A percentile compares a stretch with the other conserved stretches of the same genome.
Evolutionary conservation across 1,140 invertebrate genomes (phyloP).

Genomic region (Protaetia brevitarsis): DNA sequence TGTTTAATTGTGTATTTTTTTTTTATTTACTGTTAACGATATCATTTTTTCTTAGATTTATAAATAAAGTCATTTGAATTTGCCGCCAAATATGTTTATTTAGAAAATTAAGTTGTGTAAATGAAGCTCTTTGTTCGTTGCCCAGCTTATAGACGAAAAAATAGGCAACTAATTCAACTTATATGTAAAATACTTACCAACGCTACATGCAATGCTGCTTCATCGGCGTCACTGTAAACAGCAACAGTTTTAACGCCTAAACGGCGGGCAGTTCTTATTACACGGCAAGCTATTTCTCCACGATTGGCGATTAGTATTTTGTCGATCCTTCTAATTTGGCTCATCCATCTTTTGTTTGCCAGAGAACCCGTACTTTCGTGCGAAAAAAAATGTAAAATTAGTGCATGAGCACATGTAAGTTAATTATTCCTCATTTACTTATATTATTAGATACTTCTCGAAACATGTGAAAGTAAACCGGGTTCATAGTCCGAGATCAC

Average conservation of each 20-base stretch:
- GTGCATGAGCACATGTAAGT: no score
- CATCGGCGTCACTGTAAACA: slow-evolving; percentile 93
- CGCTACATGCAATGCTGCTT: slow-evolving; percentile 73
- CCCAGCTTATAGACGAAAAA: background rate
- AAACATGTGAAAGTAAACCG: no score
- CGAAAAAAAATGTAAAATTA: background rate
- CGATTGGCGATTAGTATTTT: slow-evolving; percentile 93
- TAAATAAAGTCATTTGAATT: background rate
- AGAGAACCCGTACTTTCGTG: background rate
- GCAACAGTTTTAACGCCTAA: slow-evolving; percentile 92
- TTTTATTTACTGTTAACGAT: no score
- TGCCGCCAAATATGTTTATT: no score
- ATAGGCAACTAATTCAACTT: background rate
- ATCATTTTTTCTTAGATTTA: no score
- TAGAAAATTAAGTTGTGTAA: no score
- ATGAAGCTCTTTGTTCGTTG: no score
- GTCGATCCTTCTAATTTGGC: slow-evolving; percentile 52
- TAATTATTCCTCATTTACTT: background rate
- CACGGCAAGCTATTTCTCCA: slow-evolving; percentile 95
- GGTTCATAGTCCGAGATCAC: no score
- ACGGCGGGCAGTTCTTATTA: slow-evolving; percentile 82
- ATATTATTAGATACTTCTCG: no score
- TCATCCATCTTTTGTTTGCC: slow-evolving; percentile 35
- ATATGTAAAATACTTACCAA: slow-evolving; percentile 53
- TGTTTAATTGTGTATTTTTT: no score